Conservation (phyloP, 2,888 invertebrate genomes). For the Drosophila setosimentum region DNA sequence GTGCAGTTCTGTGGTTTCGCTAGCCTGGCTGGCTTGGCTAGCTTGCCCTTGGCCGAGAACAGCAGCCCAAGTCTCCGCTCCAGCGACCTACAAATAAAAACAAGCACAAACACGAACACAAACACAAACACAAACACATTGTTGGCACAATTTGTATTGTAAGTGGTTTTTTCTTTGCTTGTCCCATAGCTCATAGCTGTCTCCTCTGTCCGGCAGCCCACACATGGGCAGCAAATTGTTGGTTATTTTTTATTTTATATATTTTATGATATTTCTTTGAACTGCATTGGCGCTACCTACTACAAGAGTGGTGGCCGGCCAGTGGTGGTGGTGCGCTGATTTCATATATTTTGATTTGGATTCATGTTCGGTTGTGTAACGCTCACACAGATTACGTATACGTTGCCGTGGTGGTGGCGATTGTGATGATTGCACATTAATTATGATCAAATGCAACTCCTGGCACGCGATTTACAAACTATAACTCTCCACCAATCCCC, state of each 20-base stretch:
- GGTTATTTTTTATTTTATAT: neutral
- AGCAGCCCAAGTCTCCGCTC: constrained; percentile 6
- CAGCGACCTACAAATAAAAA: constrained; percentile 5
- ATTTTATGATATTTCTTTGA: neutral
- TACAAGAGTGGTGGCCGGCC: constrained; percentile 31
- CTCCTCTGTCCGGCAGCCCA: constrained; percentile 6
- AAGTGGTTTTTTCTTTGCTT: constrained; percentile 14
- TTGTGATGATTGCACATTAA: constrained; percentile 44
- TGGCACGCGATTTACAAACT: constrained; percentile 32
- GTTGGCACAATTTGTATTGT: constrained; percentile 3
- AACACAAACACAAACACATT: neutral
- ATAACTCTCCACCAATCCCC: constrained; percentile 9
- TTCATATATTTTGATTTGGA: constrained; percentile 1
- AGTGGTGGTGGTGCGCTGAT: constrained; percentile 4
- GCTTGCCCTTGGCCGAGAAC: constrained; percentile 29
- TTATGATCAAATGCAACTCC: constrained; percentile 44
- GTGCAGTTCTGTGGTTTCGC: constrained; percentile 13
- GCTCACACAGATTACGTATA: constrained; percentile 35
- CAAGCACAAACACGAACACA: neutral
- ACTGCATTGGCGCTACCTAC: constrained; percentile 1
- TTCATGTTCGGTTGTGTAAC: constrained; percentile 23
- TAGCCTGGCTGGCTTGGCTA: neutral
- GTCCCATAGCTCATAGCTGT: constrained; percentile 1
- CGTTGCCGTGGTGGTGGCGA: constrained; percentile 31
- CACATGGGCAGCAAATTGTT: neutral